A percentile compares a stretch with the other conserved stretches of the same genome.
Evolutionary conservation across 2,888 invertebrate species (phyloP).

Genomic region (Drosophila leonis): DNA sequence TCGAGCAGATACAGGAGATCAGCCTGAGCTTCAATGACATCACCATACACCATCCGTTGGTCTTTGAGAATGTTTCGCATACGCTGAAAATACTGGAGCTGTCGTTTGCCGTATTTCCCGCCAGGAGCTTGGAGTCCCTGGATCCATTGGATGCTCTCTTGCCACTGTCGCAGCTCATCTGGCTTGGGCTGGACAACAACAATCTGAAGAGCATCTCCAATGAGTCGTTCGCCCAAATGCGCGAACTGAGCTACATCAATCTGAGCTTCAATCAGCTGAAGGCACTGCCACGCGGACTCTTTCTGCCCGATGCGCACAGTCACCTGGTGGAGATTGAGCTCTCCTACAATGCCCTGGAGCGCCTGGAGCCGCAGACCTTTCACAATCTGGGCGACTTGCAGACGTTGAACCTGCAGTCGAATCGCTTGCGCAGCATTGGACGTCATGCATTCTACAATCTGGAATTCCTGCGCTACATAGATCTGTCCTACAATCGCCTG

Average conservation of each 20-base stretch:
- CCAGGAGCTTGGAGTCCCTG: slow-evolving; percentile 82
- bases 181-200: slow-evolving; percentile 95
- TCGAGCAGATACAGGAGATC: slow-evolving; percentile 93
- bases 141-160: slow-evolving; percentile 92
- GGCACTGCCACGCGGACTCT: slow-evolving; percentile 89
- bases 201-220: slow-evolving; percentile 91
- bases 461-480: slow-evolving; percentile 92
- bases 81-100: slow-evolving; percentile 93
- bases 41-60: slow-evolving; percentile 91
- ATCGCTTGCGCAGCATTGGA: slow-evolving; percentile 90
- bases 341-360: slow-evolving; percentile 92
- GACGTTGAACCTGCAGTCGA: slow-evolving; percentile 92
- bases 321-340: slow-evolving; percentile 92
- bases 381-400: slow-evolving; percentile 90
- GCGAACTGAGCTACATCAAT: slow-evolving; percentile 92
- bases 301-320: slow-evolving; percentile 89
- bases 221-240: slow-evolving; percentile 90
- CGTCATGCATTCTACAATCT: slow-evolving; percentile 91
- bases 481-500: slow-evolving; percentile 93
- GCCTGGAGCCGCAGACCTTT: slow-evolving; percentile 90
- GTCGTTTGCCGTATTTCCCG: slow-evolving; percentile 92
- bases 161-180: slow-evolving; percentile 90
- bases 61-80: slow-evolving; percentile 91
- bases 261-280: slow-evolving; percentile 94
- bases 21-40: slow-evolving; percentile 96